phyloP scores from a whole-genome alignment of 2,797 vertebrate genomes.

The Sebastes vulpes region DNA sequence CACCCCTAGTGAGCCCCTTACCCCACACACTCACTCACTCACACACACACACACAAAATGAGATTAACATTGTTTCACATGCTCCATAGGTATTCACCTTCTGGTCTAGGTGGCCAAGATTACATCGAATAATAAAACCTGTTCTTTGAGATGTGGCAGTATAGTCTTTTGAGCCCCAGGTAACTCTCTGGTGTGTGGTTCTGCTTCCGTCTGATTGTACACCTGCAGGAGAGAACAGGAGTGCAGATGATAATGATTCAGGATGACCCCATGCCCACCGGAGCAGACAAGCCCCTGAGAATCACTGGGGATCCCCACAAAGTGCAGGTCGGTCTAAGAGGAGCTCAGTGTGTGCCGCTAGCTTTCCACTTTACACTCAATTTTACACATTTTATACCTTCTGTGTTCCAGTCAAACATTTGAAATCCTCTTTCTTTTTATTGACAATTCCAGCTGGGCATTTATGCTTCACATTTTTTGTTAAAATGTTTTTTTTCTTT shows the following conservation, averaged over 20 bases:
- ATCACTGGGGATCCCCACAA: constrained; percentile 98
- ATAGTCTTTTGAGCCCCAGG: constrained; percentile 20
- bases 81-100: neutral
- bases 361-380: constrained; percentile 44
- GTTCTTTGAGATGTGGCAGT: neutral
- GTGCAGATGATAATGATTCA: constrained; percentile 99
- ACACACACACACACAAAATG: neutral
- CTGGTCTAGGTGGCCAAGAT: neutral
- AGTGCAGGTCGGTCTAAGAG: constrained; percentile 91
- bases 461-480: neutral
- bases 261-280: constrained; percentile 96
- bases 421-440: constrained; percentile 12
- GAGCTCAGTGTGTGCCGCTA: neutral
- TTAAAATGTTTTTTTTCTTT: neutral
- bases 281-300: constrained; percentile 97
- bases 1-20: too few relatives aligned
- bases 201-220: constrained; percentile 43
- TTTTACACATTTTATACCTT: constrained; percentile 60
- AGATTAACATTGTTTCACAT: neutral
- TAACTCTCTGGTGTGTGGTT: constrained; percentile 34
- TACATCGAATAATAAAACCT: neutral
- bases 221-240: constrained; percentile 94
- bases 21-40: too few relatives aligned
- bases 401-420: neutral
- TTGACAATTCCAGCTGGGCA: neutral